A percentile compares a stretch with the other conserved stretches of the same genome.
These are phyloP conservation scores for Belonocnema kinseyi DNA, from an alignment of 1,140 invertebrate genomes.

Conservation along the genomic window DNA sequence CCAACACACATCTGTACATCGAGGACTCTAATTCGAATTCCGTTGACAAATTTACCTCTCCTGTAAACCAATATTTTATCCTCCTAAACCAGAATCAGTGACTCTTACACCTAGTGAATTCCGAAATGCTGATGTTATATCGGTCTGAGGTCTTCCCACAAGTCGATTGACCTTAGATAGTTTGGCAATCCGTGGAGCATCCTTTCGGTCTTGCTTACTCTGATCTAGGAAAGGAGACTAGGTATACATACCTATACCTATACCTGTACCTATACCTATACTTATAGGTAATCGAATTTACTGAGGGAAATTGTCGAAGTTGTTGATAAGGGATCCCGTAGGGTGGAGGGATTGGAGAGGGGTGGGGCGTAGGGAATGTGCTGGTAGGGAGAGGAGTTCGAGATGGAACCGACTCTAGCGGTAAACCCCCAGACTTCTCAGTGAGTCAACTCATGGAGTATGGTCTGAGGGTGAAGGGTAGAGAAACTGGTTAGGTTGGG, in stretches of 20 bases:
- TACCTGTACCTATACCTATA: constrained; percentile 59
- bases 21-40: neutral
- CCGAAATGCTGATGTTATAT: constrained; percentile 49
- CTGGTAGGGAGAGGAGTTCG: constrained; percentile 33
- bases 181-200: constrained; percentile 46
- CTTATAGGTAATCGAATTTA: constrained; percentile 73
- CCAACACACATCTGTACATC: neutral
- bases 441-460: constrained; percentile 55
- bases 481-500: constrained; percentile 39
- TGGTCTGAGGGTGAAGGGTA: constrained; percentile 50
- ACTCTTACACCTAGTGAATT: constrained; percentile 26
- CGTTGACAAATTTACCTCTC: neutral
- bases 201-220: constrained; percentile 44
- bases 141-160: constrained; percentile 37
- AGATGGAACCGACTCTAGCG: constrained; percentile 49
- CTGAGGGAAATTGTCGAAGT: constrained; percentile 67
- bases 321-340: constrained; percentile 41
- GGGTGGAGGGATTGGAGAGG: neutral
- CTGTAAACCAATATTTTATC: constrained; percentile 17
- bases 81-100: constrained; percentile 10
- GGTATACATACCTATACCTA: constrained; percentile 40
- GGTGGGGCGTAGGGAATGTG: constrained; percentile 33
- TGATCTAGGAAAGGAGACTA: constrained; percentile 33
- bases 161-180: constrained; percentile 53
- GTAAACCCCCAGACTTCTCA: constrained; percentile 55